phyloP scores from a whole-genome alignment of 2,113 vertebrate genomes.

The Gasterosteus nipponicus region DNA sequence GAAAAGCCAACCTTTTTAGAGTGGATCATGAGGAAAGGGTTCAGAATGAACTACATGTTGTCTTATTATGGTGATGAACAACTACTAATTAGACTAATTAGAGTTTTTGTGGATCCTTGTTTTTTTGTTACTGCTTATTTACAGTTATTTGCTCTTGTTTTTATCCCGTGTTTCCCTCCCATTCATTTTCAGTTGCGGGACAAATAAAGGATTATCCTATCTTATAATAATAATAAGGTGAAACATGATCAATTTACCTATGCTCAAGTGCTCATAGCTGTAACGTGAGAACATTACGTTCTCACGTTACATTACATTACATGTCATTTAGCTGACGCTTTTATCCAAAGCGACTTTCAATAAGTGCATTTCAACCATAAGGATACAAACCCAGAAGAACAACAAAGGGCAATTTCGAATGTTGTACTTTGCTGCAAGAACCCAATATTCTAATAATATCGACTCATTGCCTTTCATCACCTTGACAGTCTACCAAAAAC shows the following conservation, averaged over 20 bases:
- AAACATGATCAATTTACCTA: slow-evolving; percentile 25
- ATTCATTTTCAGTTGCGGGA: no score
- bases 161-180: no score
- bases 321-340: no score
- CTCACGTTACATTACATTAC: no score
- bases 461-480: slow-evolving; percentile 30
- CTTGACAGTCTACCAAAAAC: slow-evolving; percentile 12
- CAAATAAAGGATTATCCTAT: no score
- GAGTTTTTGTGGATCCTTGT: no score
- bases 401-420: neutral
- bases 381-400: no score
- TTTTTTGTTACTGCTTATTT: no score
- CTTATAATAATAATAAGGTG: slow-evolving; percentile 14
- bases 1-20: slow-evolving; percentile 42
- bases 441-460: slow-evolving; percentile 42
- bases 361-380: no score
- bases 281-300: neutral
- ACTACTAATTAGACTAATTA: no score
- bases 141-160: no score
- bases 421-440: slow-evolving; percentile 26
- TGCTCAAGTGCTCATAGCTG: slow-evolving; percentile 3
- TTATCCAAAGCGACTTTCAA: no score
- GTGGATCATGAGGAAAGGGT: slow-evolving; percentile 25
- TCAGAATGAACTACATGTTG: slow-evolving; percentile 16
- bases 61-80: neutral